Evolutionary conservation across 2,797 vertebrate species (phyloP), one percentile per base, ranked within the genome.

Genomic region (Adelosebastes latens): DNA sequence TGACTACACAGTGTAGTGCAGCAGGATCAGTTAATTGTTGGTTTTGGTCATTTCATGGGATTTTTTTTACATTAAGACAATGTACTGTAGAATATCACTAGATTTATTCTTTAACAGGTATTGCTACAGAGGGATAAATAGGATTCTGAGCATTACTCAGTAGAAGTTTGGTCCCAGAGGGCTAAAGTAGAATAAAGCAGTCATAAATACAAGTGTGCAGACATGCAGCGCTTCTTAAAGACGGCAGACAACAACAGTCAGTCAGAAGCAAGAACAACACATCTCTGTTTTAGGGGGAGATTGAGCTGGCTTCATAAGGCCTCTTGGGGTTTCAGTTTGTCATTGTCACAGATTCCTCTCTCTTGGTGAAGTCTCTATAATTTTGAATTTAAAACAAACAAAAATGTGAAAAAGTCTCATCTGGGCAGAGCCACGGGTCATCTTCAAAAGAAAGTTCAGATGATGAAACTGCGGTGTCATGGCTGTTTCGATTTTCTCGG

Each of bases 261-360:
- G 63, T 74, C 84, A 82, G 73, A 53, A 80, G 73, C 29, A 72
- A 52, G 29, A 68, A 52, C 34, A 52, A 27, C 3, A 31, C 46
- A 18, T 4, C 32, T 10, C 42, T 69, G 70, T 58, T 69, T 69
- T 16, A 39, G 25, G 14, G 46, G 49, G 31, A 34, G 22, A 32
- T 18, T 11, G n/a, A 49, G 56, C 4, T 56, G 5, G 62, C 42
- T 52, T 46, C n/a, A 58, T 24, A 1, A 22, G 8, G 0, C 59
- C 52, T 49, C 18, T 11, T 4, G 7, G 55, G 77, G 53, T 53
- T 66, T 64, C 20, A 52, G 4, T 32, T 65, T 27, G n/a, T 66
- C 36, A 58, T 9, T n/a, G 32, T 9, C 16, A 52, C 58, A 27
- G 29, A 62, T 74, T 69, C 55, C 7, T 62, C 56, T 69, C 29